Evolutionary conservation across 1,140 invertebrate species (phyloP).

Genomic region (Drosophila teissieri): DNA sequence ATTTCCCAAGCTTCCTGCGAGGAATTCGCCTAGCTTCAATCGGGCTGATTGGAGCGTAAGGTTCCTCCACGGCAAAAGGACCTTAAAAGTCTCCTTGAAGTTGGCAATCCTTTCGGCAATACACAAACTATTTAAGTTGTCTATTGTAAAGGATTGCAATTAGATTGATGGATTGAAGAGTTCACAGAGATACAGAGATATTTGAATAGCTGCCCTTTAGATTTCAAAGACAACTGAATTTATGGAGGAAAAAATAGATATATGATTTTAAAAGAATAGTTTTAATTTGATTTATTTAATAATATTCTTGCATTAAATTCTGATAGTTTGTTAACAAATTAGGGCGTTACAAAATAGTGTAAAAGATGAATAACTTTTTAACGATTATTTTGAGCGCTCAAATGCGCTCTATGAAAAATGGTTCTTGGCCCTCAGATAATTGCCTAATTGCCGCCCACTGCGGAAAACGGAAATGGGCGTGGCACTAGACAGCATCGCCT

Average conservation of each 20-base stretch:
- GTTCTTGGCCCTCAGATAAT: not conserved
- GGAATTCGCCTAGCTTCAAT: conserved; percentile 2
- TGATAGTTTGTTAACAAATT: too few species aligned
- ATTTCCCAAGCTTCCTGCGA: not conserved
- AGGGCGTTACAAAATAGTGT: too few species aligned
- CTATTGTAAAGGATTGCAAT: not conserved
- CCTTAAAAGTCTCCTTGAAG: not conserved
- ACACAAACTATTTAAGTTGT: not conserved
- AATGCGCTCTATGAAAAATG: conserved; percentile 26
- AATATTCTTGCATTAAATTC: too few species aligned
- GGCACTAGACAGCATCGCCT: conserved; percentile 39
- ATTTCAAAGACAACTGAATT: too few species aligned
- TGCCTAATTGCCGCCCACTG: conserved; percentile 39
- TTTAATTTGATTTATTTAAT: too few species aligned
- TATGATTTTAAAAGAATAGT: too few species aligned
- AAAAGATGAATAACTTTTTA: not conserved
- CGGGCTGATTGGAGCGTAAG: conserved; percentile 4
- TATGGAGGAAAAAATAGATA: too few species aligned
- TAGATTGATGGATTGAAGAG: not conserved
- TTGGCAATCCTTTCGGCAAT: not conserved
- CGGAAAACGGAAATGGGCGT: conserved; percentile 45
- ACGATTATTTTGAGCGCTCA: not conserved
- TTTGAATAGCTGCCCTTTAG: not conserved
- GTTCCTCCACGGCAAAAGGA: not conserved
- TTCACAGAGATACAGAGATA: not conserved